These are phyloP conservation scores for Rhinichthys osculus DNA, from an alignment of 2,797 vertebrate genomes.

Conservation along the genomic window DNA sequence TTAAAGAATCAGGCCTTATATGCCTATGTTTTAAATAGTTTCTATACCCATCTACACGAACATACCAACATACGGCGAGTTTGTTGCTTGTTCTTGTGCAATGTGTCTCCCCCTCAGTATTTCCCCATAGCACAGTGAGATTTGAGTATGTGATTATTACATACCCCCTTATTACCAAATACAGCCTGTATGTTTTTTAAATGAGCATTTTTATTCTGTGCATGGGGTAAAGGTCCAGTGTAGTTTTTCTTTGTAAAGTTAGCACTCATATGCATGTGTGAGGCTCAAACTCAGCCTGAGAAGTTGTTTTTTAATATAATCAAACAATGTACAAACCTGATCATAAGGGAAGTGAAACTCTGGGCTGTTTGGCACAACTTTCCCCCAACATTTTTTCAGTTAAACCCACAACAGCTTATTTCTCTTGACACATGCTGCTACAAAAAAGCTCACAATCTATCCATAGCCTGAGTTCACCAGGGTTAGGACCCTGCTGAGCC, in stretches of 20 bases:
- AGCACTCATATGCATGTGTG: conserved; percentile 25
- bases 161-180: not conserved
- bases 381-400: conserved; percentile 13
- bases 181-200: not conserved
- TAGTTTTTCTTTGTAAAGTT: conserved; percentile 36
- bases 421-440: conserved; percentile 4
- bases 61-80: not conserved
- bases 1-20: not conserved
- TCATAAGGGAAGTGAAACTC: conserved; percentile 79
- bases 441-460: conserved; percentile 2
- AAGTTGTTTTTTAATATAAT: conserved; percentile 60
- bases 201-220: not conserved
- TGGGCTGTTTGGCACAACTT: conserved; percentile 60
- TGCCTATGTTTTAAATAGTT: not conserved
- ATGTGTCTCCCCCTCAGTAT: not conserved
- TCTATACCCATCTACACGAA: not conserved
- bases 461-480: not conserved
- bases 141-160: conserved; percentile 9
- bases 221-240: not conserved
- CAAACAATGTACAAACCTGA: conserved; percentile 52
- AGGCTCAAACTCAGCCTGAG: conserved; percentile 58
- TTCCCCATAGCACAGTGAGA: not conserved
- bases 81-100: not conserved
- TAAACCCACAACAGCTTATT: conserved; percentile 25
- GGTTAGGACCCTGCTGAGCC: not conserved